Evolutionary conservation across 2,797 vertebrate species (phyloP).

Genomic region (Aphelocoma californica): DNA sequence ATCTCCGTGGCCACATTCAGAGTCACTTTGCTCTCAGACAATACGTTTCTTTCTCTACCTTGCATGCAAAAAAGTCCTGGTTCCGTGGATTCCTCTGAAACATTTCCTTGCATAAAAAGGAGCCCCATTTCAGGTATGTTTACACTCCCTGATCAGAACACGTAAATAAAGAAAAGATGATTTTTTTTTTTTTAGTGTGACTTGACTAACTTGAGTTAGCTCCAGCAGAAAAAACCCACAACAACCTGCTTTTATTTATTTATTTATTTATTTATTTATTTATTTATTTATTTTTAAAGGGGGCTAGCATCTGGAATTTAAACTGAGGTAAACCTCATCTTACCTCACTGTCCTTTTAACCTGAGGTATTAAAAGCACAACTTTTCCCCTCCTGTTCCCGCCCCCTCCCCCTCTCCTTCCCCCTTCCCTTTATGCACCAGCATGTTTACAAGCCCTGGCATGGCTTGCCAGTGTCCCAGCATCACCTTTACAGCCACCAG

Average conservation of each 20-base stretch:
- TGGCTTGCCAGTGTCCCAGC: not conserved
- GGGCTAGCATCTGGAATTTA: not conserved
- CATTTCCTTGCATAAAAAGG: not conserved
- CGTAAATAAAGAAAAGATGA: not conserved
- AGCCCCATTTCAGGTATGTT: not conserved
- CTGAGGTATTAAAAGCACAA: not conserved
- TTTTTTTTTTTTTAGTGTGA: not conserved
- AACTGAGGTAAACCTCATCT: not conserved
- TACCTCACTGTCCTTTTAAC: not conserved
- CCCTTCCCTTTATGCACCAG: rapidly evolving
- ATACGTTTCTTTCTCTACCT: not conserved
- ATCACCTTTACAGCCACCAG: not conserved
- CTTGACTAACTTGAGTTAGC: not conserved
- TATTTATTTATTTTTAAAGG: not conserved
- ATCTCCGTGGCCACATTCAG: slow-evolving; percentile 3
- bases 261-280: not conserved
- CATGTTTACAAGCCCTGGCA: rapidly evolving
- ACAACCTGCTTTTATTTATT: not conserved
- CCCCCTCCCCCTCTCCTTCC: rapidly evolving
- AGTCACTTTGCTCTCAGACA: slow-evolving; percentile 23
- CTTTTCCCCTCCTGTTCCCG: not conserved
- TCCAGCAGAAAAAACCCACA: not conserved
- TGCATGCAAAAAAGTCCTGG: not conserved
- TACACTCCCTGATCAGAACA: not conserved
- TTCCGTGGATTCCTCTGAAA: not conserved